A percentile compares a stretch with the other conserved stretches of the same genome.
Conservation (phyloP, 2,797 vertebrate species). For the Paguma larvata region DNA sequence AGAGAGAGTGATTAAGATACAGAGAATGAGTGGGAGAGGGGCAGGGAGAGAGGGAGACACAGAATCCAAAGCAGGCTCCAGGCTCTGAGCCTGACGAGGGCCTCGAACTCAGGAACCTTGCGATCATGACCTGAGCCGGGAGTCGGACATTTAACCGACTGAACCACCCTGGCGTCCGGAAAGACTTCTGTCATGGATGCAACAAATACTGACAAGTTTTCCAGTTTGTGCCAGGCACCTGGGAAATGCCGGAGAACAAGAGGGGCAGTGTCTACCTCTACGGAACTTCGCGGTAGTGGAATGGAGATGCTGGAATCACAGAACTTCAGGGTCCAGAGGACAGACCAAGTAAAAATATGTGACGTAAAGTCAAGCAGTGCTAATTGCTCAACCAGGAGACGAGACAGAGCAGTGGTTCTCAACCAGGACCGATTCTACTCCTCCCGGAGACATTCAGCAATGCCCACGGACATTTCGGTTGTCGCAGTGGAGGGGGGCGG, state of each 20-base stretch:
- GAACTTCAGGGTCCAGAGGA: background rate
- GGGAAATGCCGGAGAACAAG: rapidly evolving
- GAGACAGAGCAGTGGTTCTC: background rate
- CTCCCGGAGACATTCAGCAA: rapidly evolving
- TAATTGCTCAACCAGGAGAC: background rate
- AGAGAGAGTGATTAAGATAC: too few relatives aligned
- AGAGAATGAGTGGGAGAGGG: too few relatives aligned
- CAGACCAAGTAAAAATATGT: background rate
- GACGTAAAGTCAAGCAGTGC: background rate
- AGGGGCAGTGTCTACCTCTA: background rate
- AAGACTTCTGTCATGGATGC: background rate
- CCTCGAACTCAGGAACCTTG: too few relatives aligned
- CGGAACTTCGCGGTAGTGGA: background rate
- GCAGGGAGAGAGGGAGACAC: too few relatives aligned
- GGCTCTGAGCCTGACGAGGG: too few relatives aligned
- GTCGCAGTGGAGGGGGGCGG: background rate
- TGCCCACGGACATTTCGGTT: background rate
- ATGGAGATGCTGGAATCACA: background rate
- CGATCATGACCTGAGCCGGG: too few relatives aligned
- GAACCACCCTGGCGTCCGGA: rapidly evolving
- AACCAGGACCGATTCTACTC: background rate
- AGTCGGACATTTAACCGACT: too few relatives aligned
- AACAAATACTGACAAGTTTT: background rate
- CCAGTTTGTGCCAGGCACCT: background rate
- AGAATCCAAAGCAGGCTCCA: too few relatives aligned